Conservation (phyloP, 2,797 vertebrate species). For the Coluber constrictor region DNA sequence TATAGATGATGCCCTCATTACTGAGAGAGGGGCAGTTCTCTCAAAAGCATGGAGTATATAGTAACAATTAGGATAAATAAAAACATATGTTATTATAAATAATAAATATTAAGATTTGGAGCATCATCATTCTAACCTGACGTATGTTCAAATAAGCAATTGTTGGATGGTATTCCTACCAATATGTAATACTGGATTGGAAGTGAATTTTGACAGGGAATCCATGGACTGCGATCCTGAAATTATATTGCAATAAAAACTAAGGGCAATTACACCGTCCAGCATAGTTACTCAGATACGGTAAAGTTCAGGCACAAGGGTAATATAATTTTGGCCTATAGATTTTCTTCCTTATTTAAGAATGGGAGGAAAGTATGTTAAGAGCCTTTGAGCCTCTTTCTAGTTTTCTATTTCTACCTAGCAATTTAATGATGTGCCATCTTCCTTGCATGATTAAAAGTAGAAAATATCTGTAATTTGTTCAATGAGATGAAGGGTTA, state of each 20-base stretch:
- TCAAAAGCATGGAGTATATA: background rate
- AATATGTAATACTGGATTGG: background rate
- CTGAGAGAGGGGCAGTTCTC: background rate
- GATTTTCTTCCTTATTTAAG: background rate
- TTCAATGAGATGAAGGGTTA: background rate
- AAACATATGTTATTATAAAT: background rate
- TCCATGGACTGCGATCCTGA: background rate
- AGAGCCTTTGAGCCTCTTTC: background rate
- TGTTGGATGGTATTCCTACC: background rate
- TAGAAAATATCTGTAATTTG: background rate
- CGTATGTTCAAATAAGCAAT: background rate
- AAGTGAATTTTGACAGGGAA: background rate
- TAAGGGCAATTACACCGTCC: background rate
- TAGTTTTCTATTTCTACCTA: background rate
- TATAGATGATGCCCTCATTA: background rate
- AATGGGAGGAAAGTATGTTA: background rate
- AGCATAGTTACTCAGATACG: background rate
- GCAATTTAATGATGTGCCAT: background rate
- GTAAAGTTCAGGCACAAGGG: background rate
- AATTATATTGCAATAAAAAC: background rate
- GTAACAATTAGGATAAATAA: background rate
- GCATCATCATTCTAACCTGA: background rate
- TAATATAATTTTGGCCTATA: background rate
- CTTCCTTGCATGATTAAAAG: background rate
- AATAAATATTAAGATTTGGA: background rate